These are phyloP conservation scores for Heterochromis multidens DNA, from an alignment of 2,113 vertebrate genomes.

Conservation along the genomic window DNA sequence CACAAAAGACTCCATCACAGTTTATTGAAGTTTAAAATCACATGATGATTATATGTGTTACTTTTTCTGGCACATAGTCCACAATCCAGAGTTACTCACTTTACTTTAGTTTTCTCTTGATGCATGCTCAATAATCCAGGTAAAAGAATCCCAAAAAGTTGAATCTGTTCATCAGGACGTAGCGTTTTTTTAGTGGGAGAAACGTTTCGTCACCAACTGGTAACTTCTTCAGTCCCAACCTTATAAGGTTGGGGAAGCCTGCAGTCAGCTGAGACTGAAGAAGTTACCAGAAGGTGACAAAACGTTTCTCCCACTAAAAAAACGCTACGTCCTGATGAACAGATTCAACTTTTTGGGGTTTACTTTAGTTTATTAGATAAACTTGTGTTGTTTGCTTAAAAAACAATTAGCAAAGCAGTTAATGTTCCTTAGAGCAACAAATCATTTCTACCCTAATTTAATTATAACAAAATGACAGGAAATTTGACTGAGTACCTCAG, in stretches of 20 bases:
- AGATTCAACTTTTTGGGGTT: too few species aligned
- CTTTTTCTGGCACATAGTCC: not conserved
- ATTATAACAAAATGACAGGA: not conserved
- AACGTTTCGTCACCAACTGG: too few species aligned
- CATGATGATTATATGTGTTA: not conserved
- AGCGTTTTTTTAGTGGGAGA: too few species aligned
- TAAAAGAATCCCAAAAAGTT: too few species aligned
- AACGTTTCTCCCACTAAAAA: too few species aligned
- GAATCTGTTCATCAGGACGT: too few species aligned
- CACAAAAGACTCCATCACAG: fast-evolving
- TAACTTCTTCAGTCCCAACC: too few species aligned
- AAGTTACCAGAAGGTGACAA: too few species aligned
- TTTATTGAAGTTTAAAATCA: not conserved
- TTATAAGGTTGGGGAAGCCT: too few species aligned
- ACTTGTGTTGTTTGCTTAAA: fast-evolving
- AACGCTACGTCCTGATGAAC: too few species aligned
- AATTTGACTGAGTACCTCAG: not conserved
- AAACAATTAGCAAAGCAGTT: not conserved
- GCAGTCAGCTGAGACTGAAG: too few species aligned
- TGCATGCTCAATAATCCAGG: too few species aligned
- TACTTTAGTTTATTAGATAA: not conserved
- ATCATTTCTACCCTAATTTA: not conserved
- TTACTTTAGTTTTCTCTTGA: not conserved
- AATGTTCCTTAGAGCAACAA: not conserved
- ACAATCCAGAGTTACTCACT: not conserved